These are phyloP conservation scores for Amphimallon solstitiale DNA, from an alignment of 2,888 invertebrate species.

Conservation along the genomic window DNA sequence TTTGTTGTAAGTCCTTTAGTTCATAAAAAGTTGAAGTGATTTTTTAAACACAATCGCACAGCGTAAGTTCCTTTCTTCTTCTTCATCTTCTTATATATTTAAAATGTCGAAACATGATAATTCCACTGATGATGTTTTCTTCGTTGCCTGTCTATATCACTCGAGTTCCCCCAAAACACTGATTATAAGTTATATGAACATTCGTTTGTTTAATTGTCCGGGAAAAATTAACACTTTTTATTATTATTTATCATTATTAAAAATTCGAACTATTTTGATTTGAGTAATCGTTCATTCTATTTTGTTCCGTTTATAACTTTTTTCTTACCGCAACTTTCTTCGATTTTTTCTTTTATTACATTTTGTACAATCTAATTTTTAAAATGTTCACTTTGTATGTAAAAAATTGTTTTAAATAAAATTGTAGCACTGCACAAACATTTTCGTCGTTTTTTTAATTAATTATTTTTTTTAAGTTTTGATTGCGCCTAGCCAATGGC, in stretches of 20 bases:
- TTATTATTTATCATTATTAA: slow-evolving; percentile 40
- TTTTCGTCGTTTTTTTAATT: slow-evolving; percentile 26
- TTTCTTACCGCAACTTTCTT: slow-evolving; percentile 13
- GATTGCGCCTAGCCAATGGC: slow-evolving; percentile 56
- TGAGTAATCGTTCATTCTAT: slow-evolving; percentile 51
- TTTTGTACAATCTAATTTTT: slow-evolving; percentile 57
- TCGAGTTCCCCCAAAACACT: slow-evolving; percentile 42
- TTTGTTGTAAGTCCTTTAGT: slow-evolving; percentile 57
- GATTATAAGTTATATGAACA: slow-evolving; percentile 21
- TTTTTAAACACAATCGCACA: slow-evolving; percentile 50
- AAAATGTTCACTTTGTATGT: slow-evolving; percentile 55
- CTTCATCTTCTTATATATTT: too few relatives aligned
- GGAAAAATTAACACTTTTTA: slow-evolving; percentile 57
- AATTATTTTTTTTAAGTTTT: slow-evolving; percentile 37
- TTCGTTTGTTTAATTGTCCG: slow-evolving; percentile 49
- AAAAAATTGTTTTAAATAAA: slow-evolving; percentile 56
- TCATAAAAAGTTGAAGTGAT: slow-evolving; percentile 43
- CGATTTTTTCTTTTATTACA: slow-evolving; percentile 47
- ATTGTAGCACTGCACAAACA: slow-evolving; percentile 59
- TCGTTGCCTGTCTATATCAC: slow-evolving; percentile 52
- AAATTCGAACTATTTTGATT: slow-evolving; percentile 27
- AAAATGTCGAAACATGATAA: slow-evolving; percentile 40
- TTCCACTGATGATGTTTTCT: slow-evolving; percentile 46
- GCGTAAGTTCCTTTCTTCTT: slow-evolving; percentile 38
- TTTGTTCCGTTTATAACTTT: slow-evolving; percentile 42